Percentiles rank a stretch among this genome's conserved stretches.
Evolutionary conservation across 2,797 vertebrate genomes (phyloP).

Genomic region (Margarornis squamiger): DNA sequence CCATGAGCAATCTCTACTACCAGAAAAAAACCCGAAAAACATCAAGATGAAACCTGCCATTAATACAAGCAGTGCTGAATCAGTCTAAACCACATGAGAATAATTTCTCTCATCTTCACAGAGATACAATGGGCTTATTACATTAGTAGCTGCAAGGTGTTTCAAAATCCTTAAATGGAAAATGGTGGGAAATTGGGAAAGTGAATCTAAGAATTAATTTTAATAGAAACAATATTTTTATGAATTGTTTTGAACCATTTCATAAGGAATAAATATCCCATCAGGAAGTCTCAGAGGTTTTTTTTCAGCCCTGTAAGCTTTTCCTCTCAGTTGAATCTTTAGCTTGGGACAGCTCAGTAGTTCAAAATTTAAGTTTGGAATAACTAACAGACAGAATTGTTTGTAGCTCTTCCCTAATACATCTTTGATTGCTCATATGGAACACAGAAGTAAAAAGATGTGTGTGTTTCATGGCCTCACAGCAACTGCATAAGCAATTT

Average conservation of each 20-base stretch:
- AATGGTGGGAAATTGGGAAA: not conserved
- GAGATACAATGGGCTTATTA: not conserved
- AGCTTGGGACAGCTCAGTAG: not conserved
- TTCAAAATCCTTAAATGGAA: not conserved
- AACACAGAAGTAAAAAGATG: not conserved
- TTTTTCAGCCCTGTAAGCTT: not conserved
- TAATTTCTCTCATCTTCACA: conserved; percentile 12
- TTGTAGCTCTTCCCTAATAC: not conserved
- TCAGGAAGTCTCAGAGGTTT: not conserved
- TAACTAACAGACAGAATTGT: not conserved
- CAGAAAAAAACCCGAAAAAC: not conserved
- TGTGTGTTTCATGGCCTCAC: not conserved
- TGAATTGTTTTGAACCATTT: not conserved
- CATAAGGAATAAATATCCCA: not conserved
- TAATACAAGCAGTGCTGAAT: conserved; percentile 17
- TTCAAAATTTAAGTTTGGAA: not conserved
- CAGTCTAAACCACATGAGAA: not conserved
- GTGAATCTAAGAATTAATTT: not conserved
- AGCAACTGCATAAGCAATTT: not conserved
- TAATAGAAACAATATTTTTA: not conserved
- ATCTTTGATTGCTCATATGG: not conserved
- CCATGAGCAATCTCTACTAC: conserved; percentile 21
- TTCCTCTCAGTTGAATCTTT: not conserved
- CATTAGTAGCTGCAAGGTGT: not conserved
- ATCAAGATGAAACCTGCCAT: conserved; percentile 41